Conservation (phyloP, 2,113 vertebrate species). For the Saguinus midas region DNA sequence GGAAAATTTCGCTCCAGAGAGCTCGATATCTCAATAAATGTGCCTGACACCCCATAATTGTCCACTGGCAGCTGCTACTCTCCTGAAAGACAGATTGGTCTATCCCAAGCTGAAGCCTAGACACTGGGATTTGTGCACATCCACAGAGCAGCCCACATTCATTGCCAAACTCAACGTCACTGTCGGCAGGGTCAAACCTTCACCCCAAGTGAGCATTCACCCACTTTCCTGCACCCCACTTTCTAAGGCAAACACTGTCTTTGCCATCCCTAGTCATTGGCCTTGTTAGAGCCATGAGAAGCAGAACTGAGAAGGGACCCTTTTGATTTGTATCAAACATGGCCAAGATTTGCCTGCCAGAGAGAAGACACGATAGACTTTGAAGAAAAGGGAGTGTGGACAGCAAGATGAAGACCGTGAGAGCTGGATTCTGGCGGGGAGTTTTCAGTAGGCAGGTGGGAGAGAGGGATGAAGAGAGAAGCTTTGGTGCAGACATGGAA, state of each 20-base stretch:
- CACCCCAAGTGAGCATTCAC: not conserved
- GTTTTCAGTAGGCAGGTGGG: not conserved
- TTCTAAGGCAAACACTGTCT: not conserved
- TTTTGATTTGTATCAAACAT: not conserved
- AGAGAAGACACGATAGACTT: not conserved
- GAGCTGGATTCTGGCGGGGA: not conserved
- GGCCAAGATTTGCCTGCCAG: not conserved
- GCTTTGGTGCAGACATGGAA: not conserved
- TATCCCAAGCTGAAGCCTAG: not conserved
- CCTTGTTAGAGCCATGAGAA: not conserved
- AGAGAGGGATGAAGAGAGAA: not conserved
- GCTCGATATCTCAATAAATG: no score
- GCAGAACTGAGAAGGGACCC: no score
- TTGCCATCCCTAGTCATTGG: not conserved
- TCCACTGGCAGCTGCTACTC: no score
- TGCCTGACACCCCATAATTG: no score
- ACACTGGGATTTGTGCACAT: not conserved
- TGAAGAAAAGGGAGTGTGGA: not conserved
- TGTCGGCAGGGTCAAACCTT: not conserved
- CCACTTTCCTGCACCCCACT: not conserved
- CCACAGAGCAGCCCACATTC: not conserved
- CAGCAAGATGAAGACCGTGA: not conserved
- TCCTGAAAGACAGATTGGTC: not conserved
- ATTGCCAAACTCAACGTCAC: not conserved
- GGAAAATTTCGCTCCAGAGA: not conserved